These are phyloP conservation scores for Drosophila fuyamai DNA, from an alignment of 1,140 invertebrate species.

Conservation along the genomic window DNA sequence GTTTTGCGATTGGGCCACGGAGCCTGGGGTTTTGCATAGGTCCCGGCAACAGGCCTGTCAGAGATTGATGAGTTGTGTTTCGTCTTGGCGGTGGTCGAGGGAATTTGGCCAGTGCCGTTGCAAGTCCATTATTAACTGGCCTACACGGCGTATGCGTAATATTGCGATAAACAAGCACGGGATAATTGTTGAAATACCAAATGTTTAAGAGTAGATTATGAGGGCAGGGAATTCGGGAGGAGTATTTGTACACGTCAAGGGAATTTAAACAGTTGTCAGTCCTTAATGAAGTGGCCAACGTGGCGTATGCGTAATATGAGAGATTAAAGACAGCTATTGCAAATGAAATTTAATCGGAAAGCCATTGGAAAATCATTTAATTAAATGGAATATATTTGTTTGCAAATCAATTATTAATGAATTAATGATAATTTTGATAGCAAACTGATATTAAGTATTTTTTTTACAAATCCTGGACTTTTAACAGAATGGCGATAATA, in stretches of 20 bases:
- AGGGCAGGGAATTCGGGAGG: not conserved
- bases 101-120: slow-evolving; percentile 6
- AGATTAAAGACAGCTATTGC: too few species aligned
- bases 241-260: not conserved
- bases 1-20: not conserved
- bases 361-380: too few species aligned
- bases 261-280: not conserved
- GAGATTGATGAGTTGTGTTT: slow-evolving; percentile 73
- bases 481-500: not conserved
- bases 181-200: not conserved
- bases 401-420: too few species aligned
- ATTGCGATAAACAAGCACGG: not conserved
- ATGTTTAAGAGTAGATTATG: not conserved
- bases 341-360: too few species aligned
- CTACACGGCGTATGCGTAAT: slow-evolving; percentile 62
- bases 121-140: slow-evolving; percentile 51
- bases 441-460: not conserved
- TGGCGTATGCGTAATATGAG: not conserved
- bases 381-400: too few species aligned
- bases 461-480: not conserved
- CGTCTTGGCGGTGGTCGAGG: slow-evolving; percentile 47
- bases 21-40: slow-evolving; percentile 60
- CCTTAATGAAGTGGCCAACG: not conserved
- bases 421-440: too few species aligned
- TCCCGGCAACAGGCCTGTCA: slow-evolving; percentile 41